phyloP scores from a whole-genome alignment of 2,888 invertebrate species.

The Drosophila kuntzei region DNA sequence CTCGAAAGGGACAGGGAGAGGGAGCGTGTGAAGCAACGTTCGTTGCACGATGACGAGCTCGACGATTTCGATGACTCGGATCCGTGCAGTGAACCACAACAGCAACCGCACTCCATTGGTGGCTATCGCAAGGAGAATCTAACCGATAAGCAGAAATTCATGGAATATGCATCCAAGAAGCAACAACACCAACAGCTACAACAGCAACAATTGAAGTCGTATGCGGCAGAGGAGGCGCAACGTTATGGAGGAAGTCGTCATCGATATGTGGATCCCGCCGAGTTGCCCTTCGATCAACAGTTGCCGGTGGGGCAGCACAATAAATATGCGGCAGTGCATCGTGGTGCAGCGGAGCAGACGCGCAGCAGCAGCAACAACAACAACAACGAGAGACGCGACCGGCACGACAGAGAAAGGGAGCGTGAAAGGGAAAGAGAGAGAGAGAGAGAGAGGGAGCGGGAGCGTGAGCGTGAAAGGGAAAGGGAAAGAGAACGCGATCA shows the following conservation, averaged over 20 bases:
- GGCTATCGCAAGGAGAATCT: slow-evolving; percentile 84
- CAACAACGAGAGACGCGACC: slow-evolving; percentile 52
- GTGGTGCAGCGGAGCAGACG: slow-evolving; percentile 53
- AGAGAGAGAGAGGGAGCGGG: slow-evolving; percentile 58
- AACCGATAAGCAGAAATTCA: slow-evolving; percentile 85
- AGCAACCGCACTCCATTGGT: slow-evolving; percentile 26
- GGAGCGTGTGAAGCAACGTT: slow-evolving; percentile 58
- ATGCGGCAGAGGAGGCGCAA: slow-evolving; percentile 78
- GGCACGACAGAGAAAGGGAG: slow-evolving; percentile 61
- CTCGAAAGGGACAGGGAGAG: slow-evolving; percentile 48
- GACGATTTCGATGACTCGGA: slow-evolving; percentile 83
- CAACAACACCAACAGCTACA: slow-evolving; percentile 64
- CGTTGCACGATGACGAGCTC: slow-evolving; percentile 62
- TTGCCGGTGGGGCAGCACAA: slow-evolving; percentile 55
- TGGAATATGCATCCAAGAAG: slow-evolving; percentile 82
- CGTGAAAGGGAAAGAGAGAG: slow-evolving; percentile 68
- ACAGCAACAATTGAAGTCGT: slow-evolving; percentile 65
- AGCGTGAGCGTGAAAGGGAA: slow-evolving; percentile 66
- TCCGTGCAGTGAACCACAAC: slow-evolving; percentile 66
- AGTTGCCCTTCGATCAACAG: slow-evolving; percentile 81
- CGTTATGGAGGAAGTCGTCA: slow-evolving; percentile 83
- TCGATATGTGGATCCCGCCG: slow-evolving; percentile 83
- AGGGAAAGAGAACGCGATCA: slow-evolving; percentile 71
- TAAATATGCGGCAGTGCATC: slow-evolving; percentile 77
- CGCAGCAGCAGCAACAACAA: slow-evolving; percentile 32